phyloP scores from a whole-genome alignment of 2,888 invertebrate genomes.

The Paralinhomoeus sp. region DNA sequence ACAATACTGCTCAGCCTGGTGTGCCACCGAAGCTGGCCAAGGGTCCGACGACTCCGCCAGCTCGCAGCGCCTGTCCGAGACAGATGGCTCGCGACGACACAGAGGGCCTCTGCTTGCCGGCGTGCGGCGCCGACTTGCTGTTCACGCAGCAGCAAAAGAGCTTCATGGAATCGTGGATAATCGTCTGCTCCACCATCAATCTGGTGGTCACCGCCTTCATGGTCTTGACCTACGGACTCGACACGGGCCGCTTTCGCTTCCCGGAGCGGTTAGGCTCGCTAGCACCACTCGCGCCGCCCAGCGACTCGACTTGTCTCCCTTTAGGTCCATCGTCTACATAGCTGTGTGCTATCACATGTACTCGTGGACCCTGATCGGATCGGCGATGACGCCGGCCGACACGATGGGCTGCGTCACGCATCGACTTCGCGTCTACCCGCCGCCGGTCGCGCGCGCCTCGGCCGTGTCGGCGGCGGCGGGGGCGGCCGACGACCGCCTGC shows the following conservation, averaged over 20 bases:
- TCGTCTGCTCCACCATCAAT: slow-evolving; percentile 72
- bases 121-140: slow-evolving; percentile 30
- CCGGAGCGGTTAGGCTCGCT: slow-evolving; percentile 47
- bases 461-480: too few relatives aligned
- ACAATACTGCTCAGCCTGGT: too few relatives aligned
- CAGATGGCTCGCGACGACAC: slow-evolving; percentile 19
- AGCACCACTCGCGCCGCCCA: too few relatives aligned
- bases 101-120: slow-evolving; percentile 23
- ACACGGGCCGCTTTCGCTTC: slow-evolving; percentile 64
- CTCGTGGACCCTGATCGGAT: slow-evolving; percentile 40
- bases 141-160: slow-evolving; percentile 7
- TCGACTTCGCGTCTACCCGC: slow-evolving; percentile 23
- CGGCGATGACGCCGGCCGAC: background rate
- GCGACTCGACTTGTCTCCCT: slow-evolving; percentile 1
- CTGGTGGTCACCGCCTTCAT: slow-evolving; percentile 65
- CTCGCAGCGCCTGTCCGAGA: too few relatives aligned
- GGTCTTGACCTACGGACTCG: slow-evolving; percentile 59
- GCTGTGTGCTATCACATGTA: slow-evolving; percentile 88
- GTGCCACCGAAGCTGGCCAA: too few relatives aligned
- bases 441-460: too few relatives aligned
- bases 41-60: too few relatives aligned
- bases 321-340: slow-evolving; percentile 66
- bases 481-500: background rate
- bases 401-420: background rate
- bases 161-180: slow-evolving; percentile 48